Percentiles rank a stretch among this genome's conserved stretches.
These are phyloP conservation scores for Saccostrea cuccullata DNA, from an alignment of 1,140 invertebrate species.

Conservation along the genomic window DNA sequence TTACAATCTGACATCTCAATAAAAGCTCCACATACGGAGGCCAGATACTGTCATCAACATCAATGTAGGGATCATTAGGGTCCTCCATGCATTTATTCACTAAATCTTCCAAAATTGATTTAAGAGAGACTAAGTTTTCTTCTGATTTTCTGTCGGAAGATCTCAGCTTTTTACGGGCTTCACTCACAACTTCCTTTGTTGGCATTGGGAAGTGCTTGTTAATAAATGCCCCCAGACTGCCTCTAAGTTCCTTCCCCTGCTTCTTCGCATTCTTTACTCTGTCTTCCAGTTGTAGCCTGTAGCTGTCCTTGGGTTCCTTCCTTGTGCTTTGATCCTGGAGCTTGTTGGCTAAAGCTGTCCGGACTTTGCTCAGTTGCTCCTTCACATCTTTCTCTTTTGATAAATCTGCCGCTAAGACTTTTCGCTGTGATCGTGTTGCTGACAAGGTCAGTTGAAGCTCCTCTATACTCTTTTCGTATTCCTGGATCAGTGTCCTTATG, in stretches of 20 bases:
- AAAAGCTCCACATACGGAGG: constrained; percentile 67
- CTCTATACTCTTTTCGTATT: constrained; percentile 28
- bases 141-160: constrained; percentile 47
- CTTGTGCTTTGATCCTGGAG: not conserved
- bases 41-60: constrained; percentile 59
- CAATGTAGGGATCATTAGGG: constrained; percentile 65
- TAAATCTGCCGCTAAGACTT: not conserved
- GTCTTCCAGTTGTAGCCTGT: constrained; percentile 10
- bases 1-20: constrained; percentile 60
- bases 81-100: constrained; percentile 66
- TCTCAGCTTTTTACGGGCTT: constrained; percentile 51
- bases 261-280: constrained; percentile 45
- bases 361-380: not conserved
- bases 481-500: not conserved
- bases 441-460: not conserved
- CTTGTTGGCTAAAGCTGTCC: not conserved
- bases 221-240: constrained; percentile 48
- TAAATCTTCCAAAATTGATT: constrained; percentile 55
- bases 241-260: constrained; percentile 46
- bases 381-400: not conserved
- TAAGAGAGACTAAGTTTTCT: constrained; percentile 48
- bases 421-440: constrained; percentile 1
- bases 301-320: not conserved
- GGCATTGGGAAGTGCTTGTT: constrained; percentile 58
- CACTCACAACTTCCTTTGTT: constrained; percentile 48